Conservation (phyloP, 2,113 vertebrate genomes). For the Alexandromys fortis region DNA sequence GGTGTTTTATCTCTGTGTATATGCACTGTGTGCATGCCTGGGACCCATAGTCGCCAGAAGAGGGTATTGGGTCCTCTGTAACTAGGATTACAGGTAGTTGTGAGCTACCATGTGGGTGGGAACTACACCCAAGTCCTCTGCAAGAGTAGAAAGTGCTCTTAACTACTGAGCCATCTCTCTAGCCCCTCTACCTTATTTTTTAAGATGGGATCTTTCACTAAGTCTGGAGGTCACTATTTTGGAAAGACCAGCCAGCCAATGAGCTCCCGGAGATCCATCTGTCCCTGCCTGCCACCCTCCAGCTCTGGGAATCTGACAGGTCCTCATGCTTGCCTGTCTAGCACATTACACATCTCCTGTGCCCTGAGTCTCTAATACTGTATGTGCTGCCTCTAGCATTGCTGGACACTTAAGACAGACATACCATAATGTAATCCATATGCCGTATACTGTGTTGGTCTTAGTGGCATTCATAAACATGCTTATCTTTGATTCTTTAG, state of each 20-base stretch:
- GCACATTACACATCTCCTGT: background rate
- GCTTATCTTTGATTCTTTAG: background rate
- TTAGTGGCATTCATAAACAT: constrained; percentile 37
- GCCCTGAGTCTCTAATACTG: background rate
- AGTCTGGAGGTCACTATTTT: background rate
- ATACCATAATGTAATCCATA: background rate
- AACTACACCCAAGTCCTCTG: background rate
- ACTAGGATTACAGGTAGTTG: background rate
- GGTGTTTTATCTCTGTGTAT: background rate
- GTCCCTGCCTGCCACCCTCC: background rate
- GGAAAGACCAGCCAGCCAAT: background rate
- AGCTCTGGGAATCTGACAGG: background rate
- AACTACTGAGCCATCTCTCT: background rate
- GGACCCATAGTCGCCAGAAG: background rate
- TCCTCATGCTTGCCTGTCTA: background rate
- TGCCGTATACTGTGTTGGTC: background rate
- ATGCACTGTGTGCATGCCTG: background rate
- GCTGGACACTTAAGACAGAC: background rate
- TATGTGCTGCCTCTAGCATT: background rate
- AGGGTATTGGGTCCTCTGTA: background rate
- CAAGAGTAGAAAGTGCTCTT: background rate
- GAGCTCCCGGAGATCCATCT: background rate
- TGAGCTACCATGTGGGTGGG: background rate
- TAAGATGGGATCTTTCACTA: background rate
- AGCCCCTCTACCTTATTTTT: background rate